phyloP scores from a whole-genome alignment of 2,797 vertebrate genomes.

The Apogon hyalosoma region DNA sequence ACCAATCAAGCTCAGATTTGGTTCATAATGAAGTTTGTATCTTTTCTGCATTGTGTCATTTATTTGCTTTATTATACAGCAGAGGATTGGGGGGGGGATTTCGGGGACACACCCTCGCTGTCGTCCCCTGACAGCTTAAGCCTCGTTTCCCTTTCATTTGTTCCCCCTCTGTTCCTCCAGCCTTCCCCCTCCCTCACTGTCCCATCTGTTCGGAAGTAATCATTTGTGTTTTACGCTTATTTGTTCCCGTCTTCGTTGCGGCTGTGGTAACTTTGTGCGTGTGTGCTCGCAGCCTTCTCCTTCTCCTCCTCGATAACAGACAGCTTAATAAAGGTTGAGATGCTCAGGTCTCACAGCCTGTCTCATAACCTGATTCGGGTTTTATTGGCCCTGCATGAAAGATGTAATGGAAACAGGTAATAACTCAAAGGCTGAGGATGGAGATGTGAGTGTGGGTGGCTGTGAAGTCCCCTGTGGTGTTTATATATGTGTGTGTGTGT shows the following conservation, averaged over 20 bases:
- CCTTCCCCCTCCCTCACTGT: neutral
- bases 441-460: constrained; percentile 41
- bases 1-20: too few relatives aligned
- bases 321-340: constrained; percentile 55
- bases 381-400: constrained; percentile 60
- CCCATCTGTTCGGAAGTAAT: constrained; percentile 44
- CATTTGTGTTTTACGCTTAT: constrained; percentile 25
- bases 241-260: constrained; percentile 1
- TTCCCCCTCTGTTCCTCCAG: constrained; percentile 23
- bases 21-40: too few relatives aligned
- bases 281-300: neutral
- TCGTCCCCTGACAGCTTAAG: too few relatives aligned
- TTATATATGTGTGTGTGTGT: constrained; percentile 35
- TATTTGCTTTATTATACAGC: too few relatives aligned
- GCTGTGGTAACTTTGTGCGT: constrained; percentile 8
- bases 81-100: too few relatives aligned
- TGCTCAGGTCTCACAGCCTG: constrained; percentile 32
- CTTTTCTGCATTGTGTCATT: too few relatives aligned
- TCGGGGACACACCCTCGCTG: too few relatives aligned
- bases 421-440: constrained; percentile 50
- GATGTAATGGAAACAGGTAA: constrained; percentile 64
- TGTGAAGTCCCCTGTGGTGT: constrained; percentile 51
- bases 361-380: constrained; percentile 55
- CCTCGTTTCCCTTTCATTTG: constrained; percentile 44
- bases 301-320: constrained; percentile 21